These are phyloP conservation scores for Pitangus sulphuratus DNA, from an alignment of 2,797 vertebrate species.

Conservation along the genomic window DNA sequence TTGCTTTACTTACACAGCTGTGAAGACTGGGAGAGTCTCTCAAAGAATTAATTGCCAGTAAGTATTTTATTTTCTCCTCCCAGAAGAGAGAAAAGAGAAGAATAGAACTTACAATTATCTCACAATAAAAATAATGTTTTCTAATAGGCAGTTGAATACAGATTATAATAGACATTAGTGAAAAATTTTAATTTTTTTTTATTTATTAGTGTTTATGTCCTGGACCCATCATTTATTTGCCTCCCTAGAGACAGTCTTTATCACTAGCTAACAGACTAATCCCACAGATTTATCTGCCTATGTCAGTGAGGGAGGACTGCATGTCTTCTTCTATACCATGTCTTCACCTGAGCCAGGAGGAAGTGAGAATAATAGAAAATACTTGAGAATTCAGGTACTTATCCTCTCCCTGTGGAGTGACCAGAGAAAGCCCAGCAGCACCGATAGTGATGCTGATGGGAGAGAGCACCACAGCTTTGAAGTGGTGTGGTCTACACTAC, in stretches of 20 bases:
- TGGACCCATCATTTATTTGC: conserved; percentile 15
- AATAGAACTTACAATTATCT: not conserved
- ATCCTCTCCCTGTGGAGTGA: not conserved
- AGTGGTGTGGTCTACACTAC: not conserved
- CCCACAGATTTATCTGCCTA: conserved; percentile 41
- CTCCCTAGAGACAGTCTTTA: conserved; percentile 43
- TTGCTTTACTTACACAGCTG: not conserved
- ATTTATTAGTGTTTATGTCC: not conserved
- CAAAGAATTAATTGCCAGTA: not conserved
- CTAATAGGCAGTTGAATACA: not conserved
- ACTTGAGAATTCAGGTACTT: conserved; percentile 15
- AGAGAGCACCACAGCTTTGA: not conserved
- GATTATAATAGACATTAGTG: not conserved
- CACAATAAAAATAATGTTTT: not conserved
- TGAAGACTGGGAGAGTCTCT: not conserved
- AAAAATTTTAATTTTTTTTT: not conserved
- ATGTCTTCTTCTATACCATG: not conserved
- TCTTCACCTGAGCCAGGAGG: conserved; percentile 8
- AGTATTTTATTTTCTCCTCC: not conserved
- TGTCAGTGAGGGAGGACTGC: conserved; percentile 9
- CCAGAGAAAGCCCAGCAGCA: not conserved
- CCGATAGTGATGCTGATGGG: not conserved
- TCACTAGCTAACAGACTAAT: conserved; percentile 55
- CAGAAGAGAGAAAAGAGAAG: not conserved
- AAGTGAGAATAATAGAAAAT: conserved; percentile 46